Base-by-base conservation (phyloP, 2,113 vertebrate genomes). In the Regulus satrapa region DNA sequence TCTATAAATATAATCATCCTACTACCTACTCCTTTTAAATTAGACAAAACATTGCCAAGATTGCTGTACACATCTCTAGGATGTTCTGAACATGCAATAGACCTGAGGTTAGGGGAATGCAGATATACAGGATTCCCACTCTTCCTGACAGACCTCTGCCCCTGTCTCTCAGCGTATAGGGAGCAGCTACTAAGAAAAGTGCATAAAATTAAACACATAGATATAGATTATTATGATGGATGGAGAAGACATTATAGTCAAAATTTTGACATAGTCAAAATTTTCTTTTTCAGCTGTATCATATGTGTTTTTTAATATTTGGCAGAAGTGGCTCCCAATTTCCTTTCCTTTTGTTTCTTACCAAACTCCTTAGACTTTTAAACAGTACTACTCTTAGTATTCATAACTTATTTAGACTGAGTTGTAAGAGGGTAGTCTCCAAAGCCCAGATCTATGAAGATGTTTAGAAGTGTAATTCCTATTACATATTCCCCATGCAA, bases 321-420 rank as follows among this genome's bases (percentile, higher is more conserved):
- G 91, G 62, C n/a, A 71, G 76, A 96, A 90, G 49, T 34, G 48
- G 15, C 61, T 97, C 97, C 69, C 26, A 6, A 40, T 95, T 74
- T 94, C 77, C 73, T 96, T 88, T 97, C 24, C 7, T 78, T 91
- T 92, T 85, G 32, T 74, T 96, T 89, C 46, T 85, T 63, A 95
- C 38, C 52, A 74, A 95, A 83, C 49, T 94, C 66, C 55, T 96
- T 61, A 32, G 74, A 96, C 81, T 95, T 97, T 97, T 85, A 97
- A 92, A 96, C 58, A 68, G 43, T 71, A 89, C 40, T 88, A 67
- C 76, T 85, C 63, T 85, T 87, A 92, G 89, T 67, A 91, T 79
- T 91, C 87, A 82, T 54, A 74, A 62, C 17, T 80, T 83, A 36
- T 66, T 79, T 85, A 79, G 51, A 46, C 17, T 67, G 45, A 87